Conservation (phyloP, 2,797 vertebrate genomes). For the Micropoecilia bifurca region DNA sequence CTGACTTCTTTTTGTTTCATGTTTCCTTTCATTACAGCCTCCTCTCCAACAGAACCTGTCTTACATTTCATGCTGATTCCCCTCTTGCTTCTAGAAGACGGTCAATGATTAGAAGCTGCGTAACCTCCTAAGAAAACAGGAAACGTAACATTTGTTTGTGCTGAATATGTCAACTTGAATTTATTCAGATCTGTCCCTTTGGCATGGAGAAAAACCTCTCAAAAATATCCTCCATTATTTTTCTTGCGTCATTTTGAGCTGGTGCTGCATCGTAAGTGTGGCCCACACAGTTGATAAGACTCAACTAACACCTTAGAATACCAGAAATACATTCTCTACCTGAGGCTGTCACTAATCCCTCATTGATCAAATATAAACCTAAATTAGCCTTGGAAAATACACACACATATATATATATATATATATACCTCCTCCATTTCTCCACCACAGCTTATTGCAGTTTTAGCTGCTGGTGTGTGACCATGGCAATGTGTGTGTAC, state of each 20-base stretch:
- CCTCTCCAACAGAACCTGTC: conserved; percentile 12
- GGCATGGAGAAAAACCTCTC: not conserved
- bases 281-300: conserved; percentile 30
- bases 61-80: conserved; percentile 10
- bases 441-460: conserved; percentile 19
- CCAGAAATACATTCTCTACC: conserved; percentile 54
- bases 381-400: conserved; percentile 25
- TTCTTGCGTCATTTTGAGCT: conserved; percentile 29
- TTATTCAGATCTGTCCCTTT: conserved; percentile 1
- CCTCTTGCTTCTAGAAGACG: conserved; percentile 9
- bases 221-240: not conserved
- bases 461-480: conserved; percentile 16
- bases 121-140: not conserved
- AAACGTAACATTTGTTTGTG: not conserved
- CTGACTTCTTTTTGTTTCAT: conserved; percentile 17
- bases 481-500: not conserved
- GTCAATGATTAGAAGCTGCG: not conserved
- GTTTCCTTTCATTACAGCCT: conserved; percentile 15
- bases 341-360: conserved; percentile 44
- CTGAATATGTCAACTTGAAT: not conserved
- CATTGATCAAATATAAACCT: conserved; percentile 46
- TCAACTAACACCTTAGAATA: conserved; percentile 45
- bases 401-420: conserved; percentile 1
- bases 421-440: conserved; percentile 7
- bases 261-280: conserved; percentile 6